phyloP scores from a whole-genome alignment of 2,113 vertebrate genomes.

The Daboia siamensis region DNA sequence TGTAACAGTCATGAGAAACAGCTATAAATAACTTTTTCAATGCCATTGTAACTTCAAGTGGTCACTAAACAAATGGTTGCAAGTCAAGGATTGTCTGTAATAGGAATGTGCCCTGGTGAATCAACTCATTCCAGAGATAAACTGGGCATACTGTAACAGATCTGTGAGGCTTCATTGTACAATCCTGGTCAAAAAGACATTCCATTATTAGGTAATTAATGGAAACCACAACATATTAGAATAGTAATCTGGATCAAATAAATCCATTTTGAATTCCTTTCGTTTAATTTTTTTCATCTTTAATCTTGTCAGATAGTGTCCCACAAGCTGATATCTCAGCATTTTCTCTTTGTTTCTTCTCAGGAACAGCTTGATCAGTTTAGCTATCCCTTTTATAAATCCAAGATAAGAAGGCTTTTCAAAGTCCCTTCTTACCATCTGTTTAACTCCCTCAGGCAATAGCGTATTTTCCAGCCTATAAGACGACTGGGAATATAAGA shows the following conservation, averaged over 20 bases:
- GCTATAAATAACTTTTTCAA: neutral
- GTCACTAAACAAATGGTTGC: neutral
- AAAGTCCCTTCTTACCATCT: neutral
- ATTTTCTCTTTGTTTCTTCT: neutral
- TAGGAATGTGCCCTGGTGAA: constrained; percentile 34
- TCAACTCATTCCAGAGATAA: constrained; percentile 44
- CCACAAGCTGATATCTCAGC: neutral
- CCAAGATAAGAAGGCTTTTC: neutral
- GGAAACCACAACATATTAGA: neutral
- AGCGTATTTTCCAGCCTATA: too few relatives aligned
- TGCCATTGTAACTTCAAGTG: neutral
- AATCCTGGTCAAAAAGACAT: neutral
- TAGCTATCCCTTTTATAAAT: neutral
- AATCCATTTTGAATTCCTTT: neutral
- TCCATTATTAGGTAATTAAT: neutral
- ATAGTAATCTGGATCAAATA: neutral
- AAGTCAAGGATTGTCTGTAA: neutral
- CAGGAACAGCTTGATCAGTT: neutral
- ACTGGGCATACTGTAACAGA: neutral
- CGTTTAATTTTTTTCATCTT: neutral
- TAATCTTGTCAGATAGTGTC: neutral
- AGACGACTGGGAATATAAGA: too few relatives aligned
- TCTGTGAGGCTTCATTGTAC: neutral
- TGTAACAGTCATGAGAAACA: neutral
- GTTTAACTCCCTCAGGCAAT: too few relatives aligned